Conservation (phyloP, 2,797 vertebrate species). For the Carcharodon carcharias region DNA sequence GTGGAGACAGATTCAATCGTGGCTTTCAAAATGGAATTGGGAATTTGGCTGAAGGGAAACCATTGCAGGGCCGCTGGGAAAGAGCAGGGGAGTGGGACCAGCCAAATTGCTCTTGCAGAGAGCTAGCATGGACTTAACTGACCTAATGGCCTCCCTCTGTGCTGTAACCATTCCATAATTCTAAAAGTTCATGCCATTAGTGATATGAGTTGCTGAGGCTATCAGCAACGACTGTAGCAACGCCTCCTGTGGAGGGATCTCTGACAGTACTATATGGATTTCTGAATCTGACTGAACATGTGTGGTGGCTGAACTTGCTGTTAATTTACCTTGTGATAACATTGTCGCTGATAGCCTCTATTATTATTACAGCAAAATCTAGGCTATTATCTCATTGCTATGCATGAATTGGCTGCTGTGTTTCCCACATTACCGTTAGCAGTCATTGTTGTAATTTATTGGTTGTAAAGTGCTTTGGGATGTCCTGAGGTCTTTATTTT, state of each 20-base stretch:
- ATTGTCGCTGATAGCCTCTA: background rate
- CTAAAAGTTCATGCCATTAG: no score
- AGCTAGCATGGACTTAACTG: no score
- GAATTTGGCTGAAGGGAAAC: no score
- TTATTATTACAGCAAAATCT: background rate
- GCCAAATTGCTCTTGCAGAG: no score
- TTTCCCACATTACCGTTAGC: background rate
- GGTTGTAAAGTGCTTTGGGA: slow-evolving; percentile 1
- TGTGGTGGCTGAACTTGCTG: background rate
- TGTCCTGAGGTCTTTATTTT: background rate
- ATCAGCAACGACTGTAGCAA: background rate
- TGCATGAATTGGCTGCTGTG: background rate
- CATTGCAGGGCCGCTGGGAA: no score
- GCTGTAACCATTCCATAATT: no score
- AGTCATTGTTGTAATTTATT: background rate
- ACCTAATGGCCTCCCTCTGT: no score
- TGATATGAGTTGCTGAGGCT: background rate
- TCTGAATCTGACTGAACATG: background rate
- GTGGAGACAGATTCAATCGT: no score
- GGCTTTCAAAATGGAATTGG: no score
- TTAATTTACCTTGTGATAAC: background rate
- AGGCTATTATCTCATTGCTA: background rate
- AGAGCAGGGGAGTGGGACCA: no score
- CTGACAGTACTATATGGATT: background rate
- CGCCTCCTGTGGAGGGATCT: no score